Conservation (phyloP, 2,797 vertebrate genomes). For the Acestrorhynchus altus region DNA sequence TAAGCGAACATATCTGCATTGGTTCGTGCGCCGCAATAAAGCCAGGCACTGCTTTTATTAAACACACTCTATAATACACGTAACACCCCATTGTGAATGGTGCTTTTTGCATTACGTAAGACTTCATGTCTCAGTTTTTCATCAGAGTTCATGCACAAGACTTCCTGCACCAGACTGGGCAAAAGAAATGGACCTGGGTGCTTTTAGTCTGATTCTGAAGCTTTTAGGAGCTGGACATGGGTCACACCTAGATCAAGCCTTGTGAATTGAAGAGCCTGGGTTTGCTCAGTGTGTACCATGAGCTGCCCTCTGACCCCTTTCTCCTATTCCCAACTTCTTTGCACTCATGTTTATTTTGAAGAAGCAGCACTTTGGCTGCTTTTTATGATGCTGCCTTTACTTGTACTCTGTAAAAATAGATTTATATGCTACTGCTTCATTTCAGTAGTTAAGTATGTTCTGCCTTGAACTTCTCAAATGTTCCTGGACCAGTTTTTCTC, state of each 20-base stretch:
- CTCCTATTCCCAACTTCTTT: neutral
- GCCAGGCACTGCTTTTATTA: neutral
- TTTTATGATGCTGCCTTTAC: neutral
- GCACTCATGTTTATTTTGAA: neutral
- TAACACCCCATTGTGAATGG: neutral
- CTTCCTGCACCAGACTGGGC: neutral
- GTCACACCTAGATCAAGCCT: neutral
- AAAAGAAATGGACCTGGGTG: slow-evolving; percentile 15
- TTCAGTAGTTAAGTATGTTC: neutral
- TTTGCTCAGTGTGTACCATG: neutral
- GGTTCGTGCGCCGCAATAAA: neutral
- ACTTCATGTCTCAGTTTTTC: slow-evolving; percentile 41
- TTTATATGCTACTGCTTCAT: neutral
- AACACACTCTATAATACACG: neutral
- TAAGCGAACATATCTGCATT: too few relatives aligned
- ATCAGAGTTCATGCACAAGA: slow-evolving; percentile 15
- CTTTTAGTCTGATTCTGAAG: slow-evolving; percentile 42
- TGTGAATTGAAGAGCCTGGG: neutral
- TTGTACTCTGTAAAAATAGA: slow-evolving; percentile 6
- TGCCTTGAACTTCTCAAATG: neutral
- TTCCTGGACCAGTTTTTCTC: neutral
- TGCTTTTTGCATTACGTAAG: slow-evolving; percentile 11
- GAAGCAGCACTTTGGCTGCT: neutral
- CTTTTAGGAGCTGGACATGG: slow-evolving; percentile 15
- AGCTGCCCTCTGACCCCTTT: neutral